Percentiles rank a stretch among this genome's conserved stretches.
These are phyloP conservation scores for Rhineura floridana DNA, from an alignment of 2,113 vertebrate species.

Conservation along the genomic window DNA sequence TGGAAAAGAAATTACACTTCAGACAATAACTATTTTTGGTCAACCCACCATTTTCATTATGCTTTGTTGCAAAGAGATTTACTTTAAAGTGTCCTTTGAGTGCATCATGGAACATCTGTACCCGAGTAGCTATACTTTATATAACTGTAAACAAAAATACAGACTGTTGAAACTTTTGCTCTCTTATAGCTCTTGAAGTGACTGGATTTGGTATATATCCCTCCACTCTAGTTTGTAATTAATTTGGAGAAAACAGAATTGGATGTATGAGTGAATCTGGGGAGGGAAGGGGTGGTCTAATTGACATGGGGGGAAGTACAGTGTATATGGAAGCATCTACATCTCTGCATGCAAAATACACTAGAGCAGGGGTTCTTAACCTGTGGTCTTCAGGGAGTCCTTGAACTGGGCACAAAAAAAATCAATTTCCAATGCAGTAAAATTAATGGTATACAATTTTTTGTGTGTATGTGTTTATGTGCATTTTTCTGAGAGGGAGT, in stretches of 20 bases:
- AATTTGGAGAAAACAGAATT: not conserved
- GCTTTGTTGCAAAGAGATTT: conserved; percentile 23
- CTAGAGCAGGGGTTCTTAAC: too few species aligned
- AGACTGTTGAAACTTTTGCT: not conserved
- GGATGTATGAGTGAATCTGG: not conserved
- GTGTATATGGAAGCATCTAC: not conserved
- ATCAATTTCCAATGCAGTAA: too few species aligned
- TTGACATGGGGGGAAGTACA: not conserved
- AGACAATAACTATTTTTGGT: conserved; percentile 48
- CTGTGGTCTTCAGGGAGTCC: too few species aligned
- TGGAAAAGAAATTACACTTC: conserved; percentile 29
- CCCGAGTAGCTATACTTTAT: not conserved
- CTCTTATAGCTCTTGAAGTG: not conserved
- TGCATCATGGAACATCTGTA: not conserved
- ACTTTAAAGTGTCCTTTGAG: conserved; percentile 26
- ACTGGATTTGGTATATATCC: not conserved
- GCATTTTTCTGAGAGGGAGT: too few species aligned
- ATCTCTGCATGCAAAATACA: not conserved
- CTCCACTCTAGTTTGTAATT: not conserved
- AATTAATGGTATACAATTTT: too few species aligned
- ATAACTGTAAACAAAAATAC: conserved; percentile 20
- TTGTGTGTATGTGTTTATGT: too few species aligned
- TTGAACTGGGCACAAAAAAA: too few species aligned
- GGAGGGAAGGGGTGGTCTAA: not conserved
- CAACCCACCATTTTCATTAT: not conserved